These are phyloP conservation scores for Gymnopithys bicolor DNA, from an alignment of 2,797 vertebrate genomes.

Conservation along the genomic window DNA sequence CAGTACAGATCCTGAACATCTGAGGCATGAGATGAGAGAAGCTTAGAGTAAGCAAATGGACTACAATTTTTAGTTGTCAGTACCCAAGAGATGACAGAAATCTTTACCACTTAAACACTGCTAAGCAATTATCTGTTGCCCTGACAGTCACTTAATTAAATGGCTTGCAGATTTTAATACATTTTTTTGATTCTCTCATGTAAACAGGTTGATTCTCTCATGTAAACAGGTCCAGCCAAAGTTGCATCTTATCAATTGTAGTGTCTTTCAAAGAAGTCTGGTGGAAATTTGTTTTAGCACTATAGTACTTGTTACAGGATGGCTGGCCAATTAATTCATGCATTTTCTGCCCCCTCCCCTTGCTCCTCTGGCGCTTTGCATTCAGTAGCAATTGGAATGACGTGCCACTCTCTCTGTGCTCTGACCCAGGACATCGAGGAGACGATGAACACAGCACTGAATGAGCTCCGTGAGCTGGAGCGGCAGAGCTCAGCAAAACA, in stretches of 20 bases:
- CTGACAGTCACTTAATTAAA: neutral
- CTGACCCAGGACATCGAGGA: slow-evolving; percentile 94
- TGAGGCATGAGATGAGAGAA: neutral
- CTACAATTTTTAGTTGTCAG: neutral
- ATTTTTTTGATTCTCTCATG: neutral
- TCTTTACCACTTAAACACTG: neutral
- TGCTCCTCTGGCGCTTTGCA: neutral
- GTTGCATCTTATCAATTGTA: fast-evolving
- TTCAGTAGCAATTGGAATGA: neutral
- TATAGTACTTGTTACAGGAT: neutral
- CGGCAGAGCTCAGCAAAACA: slow-evolving; percentile 95
- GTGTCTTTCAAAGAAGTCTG: neutral
- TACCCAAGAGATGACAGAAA: neutral
- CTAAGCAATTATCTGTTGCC: neutral
- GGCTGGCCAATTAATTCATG: neutral
- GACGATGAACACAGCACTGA: slow-evolving; percentile 97
- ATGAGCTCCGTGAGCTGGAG: slow-evolving; percentile 95
- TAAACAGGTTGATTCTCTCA: neutral
- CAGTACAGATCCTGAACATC: neutral
- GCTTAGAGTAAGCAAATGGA: neutral
- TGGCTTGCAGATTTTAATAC: neutral
- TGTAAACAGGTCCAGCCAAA: neutral
- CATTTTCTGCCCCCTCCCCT: neutral
- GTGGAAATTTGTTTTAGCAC: neutral
- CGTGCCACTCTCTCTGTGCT: slow-evolving; percentile 5